Base-by-base conservation (phyloP, 2,113 vertebrate species). In the Scolopax mira region DNA sequence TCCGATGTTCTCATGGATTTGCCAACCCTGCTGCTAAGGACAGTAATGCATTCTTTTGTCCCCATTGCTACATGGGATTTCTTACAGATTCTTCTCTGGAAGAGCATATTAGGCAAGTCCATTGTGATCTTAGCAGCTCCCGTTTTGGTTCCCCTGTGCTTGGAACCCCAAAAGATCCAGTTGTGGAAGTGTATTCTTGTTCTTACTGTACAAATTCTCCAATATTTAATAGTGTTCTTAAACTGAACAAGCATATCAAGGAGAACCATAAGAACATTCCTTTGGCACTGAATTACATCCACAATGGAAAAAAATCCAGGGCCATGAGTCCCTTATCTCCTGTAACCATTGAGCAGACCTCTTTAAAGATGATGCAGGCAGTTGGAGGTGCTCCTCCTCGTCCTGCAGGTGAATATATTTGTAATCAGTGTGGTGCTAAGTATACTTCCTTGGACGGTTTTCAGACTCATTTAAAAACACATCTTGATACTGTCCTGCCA, bases 221-320 rank as follows among this genome's bases (percentile, higher is more conserved):
- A 60, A 99, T 99, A 95, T 99, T 99, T 98, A 99, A 99, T 97
- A 99, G 98, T 77, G 98, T 99, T 93, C 98, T 99, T 91, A 99
- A 99, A 96, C 97, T 99, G 85, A 99, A 99, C 97, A 99, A 99
- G 87, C 99, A 99, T 97, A 98, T 99, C 97, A 99, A 99, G 97
- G 99, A 99, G 97, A 99, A 99, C 94, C 99, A 99, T 97, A 99
- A 99, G 98, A 99, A 99, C 98, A 99, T 99, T 98, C 99, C 99
- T 71, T 98, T 99, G 96, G 99, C 99, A 3, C 98, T 99, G 93
- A 99, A 99, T 98, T 99, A 99, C 94, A 99, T 99, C 88, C 99
- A 99, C 96, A 99, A 99, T 69, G 99, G 99, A 83, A 99, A 99
- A 97, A 99, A 99, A 97, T 99, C 99, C 67, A 98, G 99, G 87